Conservation (phyloP, 1,140 invertebrate genomes). For the Sipha flava region DNA sequence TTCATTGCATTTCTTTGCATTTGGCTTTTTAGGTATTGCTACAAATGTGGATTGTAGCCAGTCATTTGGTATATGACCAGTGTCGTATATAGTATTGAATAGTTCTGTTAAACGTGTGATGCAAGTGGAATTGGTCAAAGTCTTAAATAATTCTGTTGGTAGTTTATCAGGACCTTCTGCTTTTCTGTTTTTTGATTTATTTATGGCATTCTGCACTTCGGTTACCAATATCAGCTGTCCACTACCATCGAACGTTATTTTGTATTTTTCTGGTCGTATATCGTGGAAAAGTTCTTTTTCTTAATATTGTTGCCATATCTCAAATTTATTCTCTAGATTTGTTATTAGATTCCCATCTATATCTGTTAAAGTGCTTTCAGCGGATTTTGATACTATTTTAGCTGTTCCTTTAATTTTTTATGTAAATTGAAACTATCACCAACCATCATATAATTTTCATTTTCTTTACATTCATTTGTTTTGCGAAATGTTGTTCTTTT, state of each 20-base stretch:
- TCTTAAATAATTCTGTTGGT: conserved; percentile 32
- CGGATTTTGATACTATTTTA: conserved; percentile 1
- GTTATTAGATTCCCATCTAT: conserved; percentile 31
- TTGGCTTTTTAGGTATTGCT: background rate
- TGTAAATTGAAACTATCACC: conserved; percentile 33
- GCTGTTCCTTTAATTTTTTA: conserved; percentile 35
- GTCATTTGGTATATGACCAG: conserved; percentile 31
- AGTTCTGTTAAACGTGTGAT: background rate
- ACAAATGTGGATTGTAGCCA: too few relatives aligned
- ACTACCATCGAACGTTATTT: background rate
- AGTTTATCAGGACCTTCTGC: background rate
- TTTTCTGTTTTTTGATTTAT: conserved; percentile 15
- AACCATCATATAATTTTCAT: conserved; percentile 10
- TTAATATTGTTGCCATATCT: conserved; percentile 35
- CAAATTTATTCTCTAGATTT: conserved; percentile 26
- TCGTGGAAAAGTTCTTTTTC: background rate
- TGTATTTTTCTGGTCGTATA: background rate
- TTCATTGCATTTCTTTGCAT: background rate
- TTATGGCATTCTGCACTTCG: background rate
- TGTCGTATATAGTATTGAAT: conserved; percentile 29
- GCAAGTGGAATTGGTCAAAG: background rate
- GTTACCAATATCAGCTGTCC: background rate
- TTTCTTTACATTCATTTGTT: conserved; percentile 31
- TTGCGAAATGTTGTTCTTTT: too few relatives aligned
- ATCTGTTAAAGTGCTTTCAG: background rate